Base-by-base conservation (phyloP, 2,797 vertebrate species). In the Vipera ursinii region DNA sequence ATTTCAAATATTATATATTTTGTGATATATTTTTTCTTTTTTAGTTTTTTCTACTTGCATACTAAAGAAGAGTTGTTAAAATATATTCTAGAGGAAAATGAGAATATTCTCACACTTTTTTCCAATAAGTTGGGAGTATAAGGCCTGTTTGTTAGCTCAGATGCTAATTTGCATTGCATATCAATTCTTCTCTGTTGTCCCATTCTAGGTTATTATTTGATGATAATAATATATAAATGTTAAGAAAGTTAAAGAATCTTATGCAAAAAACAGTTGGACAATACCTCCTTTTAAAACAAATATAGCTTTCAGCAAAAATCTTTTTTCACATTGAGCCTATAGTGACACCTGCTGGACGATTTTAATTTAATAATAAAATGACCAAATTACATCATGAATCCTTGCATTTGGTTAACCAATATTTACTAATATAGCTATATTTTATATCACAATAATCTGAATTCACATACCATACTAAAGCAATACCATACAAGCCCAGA, bases 341-440 rank as follows among this genome's bases (percentile, higher is more conserved):
- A 96, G 95, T 95, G 97, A 96, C 96, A 97, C 92, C 97, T 97
- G 92, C 96, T 96, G 97, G 97, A 94, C 92, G 48, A 0, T 89
- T 60, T 65, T 5, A 69, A 86, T 2, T 82, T 78, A 61, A 26
- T 85, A 53, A 32, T 78, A 87, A 87, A 73, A 90, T 85, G 55
- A n/a, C 57, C 15, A 82, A 82, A 82, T 48, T 22, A 48, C 38
- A 22, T 10, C 17, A 10, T 22, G 38, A 48, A 82, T 48, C 20
- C 1, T 82, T 82, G 7, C 8, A 48, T 82, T 48, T 82, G 20
- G 38, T 24, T 48, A 24, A 48, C 9, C 20, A 82, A 48, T 82
- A 48, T 78, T 20, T 78, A 22, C 44, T 82, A 82, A 82, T 82
- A 22, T 44, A 22, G 44, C 38, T 78, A 22, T 44, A 22, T 78